Conservation (phyloP, 2,888 invertebrate species). For the Ennomos quercinarius region DNA sequence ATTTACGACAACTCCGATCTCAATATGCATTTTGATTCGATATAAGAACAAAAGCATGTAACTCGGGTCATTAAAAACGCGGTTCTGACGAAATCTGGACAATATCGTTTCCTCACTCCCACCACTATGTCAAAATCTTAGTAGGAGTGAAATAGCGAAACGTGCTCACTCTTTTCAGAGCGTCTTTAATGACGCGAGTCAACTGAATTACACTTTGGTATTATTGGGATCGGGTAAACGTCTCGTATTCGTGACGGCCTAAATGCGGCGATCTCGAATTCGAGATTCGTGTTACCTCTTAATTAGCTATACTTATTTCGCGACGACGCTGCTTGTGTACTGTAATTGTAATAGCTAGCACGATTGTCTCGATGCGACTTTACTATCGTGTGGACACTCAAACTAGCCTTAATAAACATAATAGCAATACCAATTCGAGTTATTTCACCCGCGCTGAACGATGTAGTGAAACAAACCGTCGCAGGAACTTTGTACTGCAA, state of each 20-base stretch:
- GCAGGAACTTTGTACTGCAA: slow-evolving; percentile 1
- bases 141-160: no score
- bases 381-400: slow-evolving; percentile 58
- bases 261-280: background rate
- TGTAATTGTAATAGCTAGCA: background rate
- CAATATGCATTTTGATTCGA: slow-evolving; percentile 17
- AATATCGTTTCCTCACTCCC: no score
- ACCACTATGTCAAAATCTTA: no score
- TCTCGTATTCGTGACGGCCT: slow-evolving; percentile 3
- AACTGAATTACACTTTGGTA: background rate
- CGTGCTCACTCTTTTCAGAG: no score
- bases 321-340: slow-evolving; percentile 5
- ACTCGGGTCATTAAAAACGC: background rate
- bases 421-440: slow-evolving; percentile 61
- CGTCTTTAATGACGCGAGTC: no score
- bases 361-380: slow-evolving; percentile 40
- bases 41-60: slow-evolving; percentile 14
- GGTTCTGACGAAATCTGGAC: no score
- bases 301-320: slow-evolving; percentile 10
- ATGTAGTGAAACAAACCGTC: slow-evolving; percentile 1
- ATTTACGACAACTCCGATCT: slow-evolving; percentile 22
- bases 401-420: slow-evolving; percentile 52
- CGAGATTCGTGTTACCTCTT: slow-evolving; percentile 11
- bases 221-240: slow-evolving; percentile 4
- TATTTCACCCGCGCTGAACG: slow-evolving; percentile 24